phyloP scores from a whole-genome alignment of 2,113 vertebrate genomes.

The Grammomys dolichurus region DNA sequence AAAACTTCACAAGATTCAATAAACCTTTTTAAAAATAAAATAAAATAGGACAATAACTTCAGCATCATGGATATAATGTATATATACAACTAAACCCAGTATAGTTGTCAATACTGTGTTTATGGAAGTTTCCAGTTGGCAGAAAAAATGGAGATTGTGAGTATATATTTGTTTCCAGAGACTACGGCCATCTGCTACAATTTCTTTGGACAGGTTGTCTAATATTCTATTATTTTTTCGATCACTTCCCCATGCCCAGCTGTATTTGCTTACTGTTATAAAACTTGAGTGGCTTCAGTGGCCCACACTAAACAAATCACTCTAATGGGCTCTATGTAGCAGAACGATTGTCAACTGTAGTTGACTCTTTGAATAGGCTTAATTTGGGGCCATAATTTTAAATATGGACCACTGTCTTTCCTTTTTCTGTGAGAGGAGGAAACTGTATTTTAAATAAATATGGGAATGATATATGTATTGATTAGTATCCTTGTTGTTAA shows the following conservation, averaged over 20 bases:
- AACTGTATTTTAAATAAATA: conserved; percentile 40
- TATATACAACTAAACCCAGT: background rate
- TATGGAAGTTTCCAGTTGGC: conserved; percentile 17
- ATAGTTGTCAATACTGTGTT: background rate
- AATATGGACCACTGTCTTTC: conserved; percentile 5
- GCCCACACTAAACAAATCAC: conserved; percentile 1
- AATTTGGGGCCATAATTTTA: conserved; percentile 25
- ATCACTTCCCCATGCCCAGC: background rate
- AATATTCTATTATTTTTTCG: conserved; percentile 55
- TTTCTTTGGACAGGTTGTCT: conserved; percentile 52
- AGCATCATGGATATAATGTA: conserved; percentile 1
- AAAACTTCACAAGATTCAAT: background rate
- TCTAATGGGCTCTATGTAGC: background rate
- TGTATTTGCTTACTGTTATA: background rate
- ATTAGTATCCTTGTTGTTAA: background rate
- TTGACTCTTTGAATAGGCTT: background rate
- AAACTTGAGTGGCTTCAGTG: conserved; percentile 39
- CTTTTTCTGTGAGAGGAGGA: conserved; percentile 31
- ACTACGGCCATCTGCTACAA: conserved; percentile 16
- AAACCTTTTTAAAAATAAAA: background rate
- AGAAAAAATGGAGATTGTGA: background rate
- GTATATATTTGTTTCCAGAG: background rate
- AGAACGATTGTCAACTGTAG: conserved; percentile 3
- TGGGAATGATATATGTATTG: background rate
- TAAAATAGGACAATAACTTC: conserved; percentile 9